phyloP scores from a whole-genome alignment of 1,140 invertebrate species.

The Limonius californicus region DNA sequence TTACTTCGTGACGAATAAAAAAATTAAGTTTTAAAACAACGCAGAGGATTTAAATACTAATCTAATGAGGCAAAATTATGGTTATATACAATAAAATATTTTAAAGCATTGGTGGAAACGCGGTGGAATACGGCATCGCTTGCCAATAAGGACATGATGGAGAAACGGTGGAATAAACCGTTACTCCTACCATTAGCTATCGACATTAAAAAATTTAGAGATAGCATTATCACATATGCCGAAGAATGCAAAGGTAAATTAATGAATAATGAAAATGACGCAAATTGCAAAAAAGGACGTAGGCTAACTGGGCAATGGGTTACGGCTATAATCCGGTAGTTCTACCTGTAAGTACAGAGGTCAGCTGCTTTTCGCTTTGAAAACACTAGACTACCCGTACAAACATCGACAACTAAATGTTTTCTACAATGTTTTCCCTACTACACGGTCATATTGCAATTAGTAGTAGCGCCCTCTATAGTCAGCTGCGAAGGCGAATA shows the following conservation, averaged over 20 bases:
- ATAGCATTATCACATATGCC: background rate
- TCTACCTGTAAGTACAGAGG: no score
- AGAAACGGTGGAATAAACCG: conserved; percentile 32
- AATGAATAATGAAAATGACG: no score
- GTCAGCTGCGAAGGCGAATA: no score
- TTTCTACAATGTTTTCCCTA: no score
- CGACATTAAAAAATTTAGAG: conserved; percentile 24
- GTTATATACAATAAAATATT: conserved; percentile 1
- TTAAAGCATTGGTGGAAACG: conserved; percentile 5
- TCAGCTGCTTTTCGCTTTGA: no score
- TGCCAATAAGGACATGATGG: conserved; percentile 30
- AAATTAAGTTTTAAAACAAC: conserved; percentile 11
- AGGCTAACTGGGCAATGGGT: no score
- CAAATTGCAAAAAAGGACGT: no score
- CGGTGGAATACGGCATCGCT: conserved; percentile 22
- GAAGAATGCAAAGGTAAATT: background rate
- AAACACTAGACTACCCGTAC: no score
- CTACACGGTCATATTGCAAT: no score
- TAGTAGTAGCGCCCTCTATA: no score
- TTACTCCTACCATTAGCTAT: conserved; percentile 29
- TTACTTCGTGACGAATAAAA: conserved; percentile 14
- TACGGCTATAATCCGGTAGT: no score
- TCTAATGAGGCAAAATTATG: background rate
- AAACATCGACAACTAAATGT: no score
- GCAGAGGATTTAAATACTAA: conserved; percentile 5